Evolutionary conservation across 2,888 invertebrate species (phyloP).

Genomic region (Aporophyla nigra): DNA sequence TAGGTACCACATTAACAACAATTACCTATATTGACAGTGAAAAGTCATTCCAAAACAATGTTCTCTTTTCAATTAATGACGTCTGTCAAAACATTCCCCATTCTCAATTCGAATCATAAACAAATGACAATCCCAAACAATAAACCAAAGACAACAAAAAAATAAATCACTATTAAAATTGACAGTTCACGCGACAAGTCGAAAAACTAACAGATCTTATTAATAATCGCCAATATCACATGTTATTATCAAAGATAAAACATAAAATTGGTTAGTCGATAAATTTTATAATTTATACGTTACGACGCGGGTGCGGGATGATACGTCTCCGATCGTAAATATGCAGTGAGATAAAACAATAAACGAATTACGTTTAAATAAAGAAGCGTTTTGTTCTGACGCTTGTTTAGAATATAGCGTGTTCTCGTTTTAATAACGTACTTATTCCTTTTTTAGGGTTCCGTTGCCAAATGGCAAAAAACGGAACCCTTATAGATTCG

Average conservation of each 20-base stretch:
- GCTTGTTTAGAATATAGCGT: slow-evolving; percentile 84
- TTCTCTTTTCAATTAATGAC: slow-evolving; percentile 37
- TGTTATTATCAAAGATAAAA: slow-evolving; percentile 85
- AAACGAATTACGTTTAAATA: slow-evolving; percentile 90
- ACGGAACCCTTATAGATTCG: too few species aligned
- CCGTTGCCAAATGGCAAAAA: too few species aligned
- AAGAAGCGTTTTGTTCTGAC: slow-evolving; percentile 88
- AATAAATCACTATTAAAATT: slow-evolving; percentile 88
- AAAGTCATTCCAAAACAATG: not conserved
- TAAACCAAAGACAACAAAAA: slow-evolving; percentile 50
- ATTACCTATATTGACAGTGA: not conserved
- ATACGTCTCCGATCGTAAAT: slow-evolving; percentile 86
- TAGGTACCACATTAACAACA: too few species aligned
- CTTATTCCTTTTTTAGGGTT: not conserved
- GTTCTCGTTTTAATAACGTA: slow-evolving; percentile 57
- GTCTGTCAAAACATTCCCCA: slow-evolving; percentile 25
- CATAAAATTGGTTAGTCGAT: slow-evolving; percentile 84
- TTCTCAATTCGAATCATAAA: slow-evolving; percentile 34
- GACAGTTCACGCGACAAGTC: slow-evolving; percentile 86
- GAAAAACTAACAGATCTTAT: slow-evolving; percentile 76
- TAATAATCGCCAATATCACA: slow-evolving; percentile 86
- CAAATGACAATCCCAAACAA: slow-evolving; percentile 46
- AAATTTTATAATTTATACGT: slow-evolving; percentile 88
- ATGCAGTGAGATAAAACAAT: slow-evolving; percentile 90
- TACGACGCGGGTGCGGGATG: slow-evolving; percentile 75